Percentiles rank a stretch among this genome's conserved stretches.
Evolutionary conservation across 2,888 invertebrate genomes (phyloP).

Genomic region (Nemotelus pantherinus): DNA sequence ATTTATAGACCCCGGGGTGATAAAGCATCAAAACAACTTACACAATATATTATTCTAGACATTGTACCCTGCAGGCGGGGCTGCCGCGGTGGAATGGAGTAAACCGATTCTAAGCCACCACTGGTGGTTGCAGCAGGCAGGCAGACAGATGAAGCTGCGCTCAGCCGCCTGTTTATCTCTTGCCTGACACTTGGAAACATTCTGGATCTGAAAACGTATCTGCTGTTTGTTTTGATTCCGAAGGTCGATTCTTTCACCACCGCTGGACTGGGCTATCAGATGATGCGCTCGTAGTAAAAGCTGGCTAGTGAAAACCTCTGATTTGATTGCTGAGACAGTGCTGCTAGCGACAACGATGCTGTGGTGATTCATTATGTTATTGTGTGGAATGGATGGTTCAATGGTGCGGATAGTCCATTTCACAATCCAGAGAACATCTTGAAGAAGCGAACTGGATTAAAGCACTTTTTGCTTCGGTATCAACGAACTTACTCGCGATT

Average conservation of each 20-base stretch:
- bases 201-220: too few species aligned
- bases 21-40: slow-evolving; percentile 36
- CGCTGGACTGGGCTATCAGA: background rate
- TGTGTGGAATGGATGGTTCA: slow-evolving; percentile 2
- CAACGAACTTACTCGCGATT: too few species aligned
- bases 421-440: too few species aligned
- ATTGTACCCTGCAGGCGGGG: slow-evolving; percentile 14
- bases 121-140: background rate
- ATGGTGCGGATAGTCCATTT: background rate
- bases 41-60: slow-evolving; percentile 25
- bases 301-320: background rate
- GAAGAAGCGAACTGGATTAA: too few species aligned
- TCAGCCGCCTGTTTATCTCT: background rate
- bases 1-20: slow-evolving; percentile 19
- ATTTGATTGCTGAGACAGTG: too few species aligned
- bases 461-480: too few species aligned
- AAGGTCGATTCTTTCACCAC: too few species aligned
- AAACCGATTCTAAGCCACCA: background rate
- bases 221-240: too few species aligned
- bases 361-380: slow-evolving; percentile 12
- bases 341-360: background rate
- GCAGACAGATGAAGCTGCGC: background rate
- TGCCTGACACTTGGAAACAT: background rate
- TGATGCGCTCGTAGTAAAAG: background rate
- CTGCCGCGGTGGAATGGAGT: background rate